These are phyloP conservation scores for Cariama cristata DNA, from an alignment of 2,113 vertebrate genomes.

Conservation along the genomic window DNA sequence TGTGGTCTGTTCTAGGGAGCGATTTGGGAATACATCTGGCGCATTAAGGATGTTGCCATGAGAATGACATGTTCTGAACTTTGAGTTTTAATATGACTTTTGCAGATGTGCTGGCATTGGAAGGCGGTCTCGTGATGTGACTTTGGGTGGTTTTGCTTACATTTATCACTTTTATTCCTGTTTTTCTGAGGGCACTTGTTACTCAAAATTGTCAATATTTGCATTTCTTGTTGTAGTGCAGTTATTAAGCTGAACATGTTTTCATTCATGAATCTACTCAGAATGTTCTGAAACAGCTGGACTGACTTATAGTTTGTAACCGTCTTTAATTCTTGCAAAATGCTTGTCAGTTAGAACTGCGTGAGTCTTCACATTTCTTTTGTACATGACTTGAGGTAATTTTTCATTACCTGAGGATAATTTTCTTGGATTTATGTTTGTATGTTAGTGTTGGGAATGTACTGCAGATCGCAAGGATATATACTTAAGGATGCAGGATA, in stretches of 20 bases:
- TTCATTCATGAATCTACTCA: background rate
- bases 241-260: background rate
- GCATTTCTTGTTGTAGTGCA: background rate
- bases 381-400: background rate
- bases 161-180: conserved; percentile 38
- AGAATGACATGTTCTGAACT: conserved; percentile 68
- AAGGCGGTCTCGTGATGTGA: conserved; percentile 17
- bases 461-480: background rate
- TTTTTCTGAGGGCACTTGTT: conserved; percentile 10
- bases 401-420: background rate
- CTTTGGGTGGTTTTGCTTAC: conserved; percentile 60
- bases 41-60: conserved; percentile 7
- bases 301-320: background rate
- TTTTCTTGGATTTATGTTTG: background rate
- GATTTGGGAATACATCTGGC: conserved; percentile 62
- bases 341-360: background rate
- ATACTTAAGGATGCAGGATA: background rate
- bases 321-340: background rate
- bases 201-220: conserved; percentile 49
- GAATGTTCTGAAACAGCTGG: conserved; percentile 8
- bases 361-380: background rate
- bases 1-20: background rate
- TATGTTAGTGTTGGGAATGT: background rate
- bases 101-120: conserved; percentile 68
- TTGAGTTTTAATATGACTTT: conserved; percentile 23